Evolutionary conservation across 1,140 invertebrate genomes (phyloP).

Genomic region (Pogonomyrmex barbatus): DNA sequence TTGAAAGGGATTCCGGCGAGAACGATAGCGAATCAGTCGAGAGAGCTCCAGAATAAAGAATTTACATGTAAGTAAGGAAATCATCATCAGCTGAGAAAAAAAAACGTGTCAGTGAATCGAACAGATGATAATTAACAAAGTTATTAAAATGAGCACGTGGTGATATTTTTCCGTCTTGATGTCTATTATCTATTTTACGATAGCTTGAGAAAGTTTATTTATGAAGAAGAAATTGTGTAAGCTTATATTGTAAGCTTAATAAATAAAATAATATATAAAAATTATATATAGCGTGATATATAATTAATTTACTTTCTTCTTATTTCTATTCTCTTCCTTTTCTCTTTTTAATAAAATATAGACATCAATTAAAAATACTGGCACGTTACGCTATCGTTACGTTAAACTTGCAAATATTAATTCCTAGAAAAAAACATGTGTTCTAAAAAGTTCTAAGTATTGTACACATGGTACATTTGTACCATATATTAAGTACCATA

Average conservation of each 20-base stretch:
- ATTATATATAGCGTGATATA: neutral
- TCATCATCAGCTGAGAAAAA: neutral
- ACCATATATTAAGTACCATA: too few species aligned
- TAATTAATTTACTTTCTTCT: neutral
- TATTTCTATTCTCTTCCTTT: neutral
- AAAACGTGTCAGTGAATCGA: slow-evolving; percentile 31
- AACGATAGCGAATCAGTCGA: slow-evolving; percentile 43
- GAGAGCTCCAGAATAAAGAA: neutral
- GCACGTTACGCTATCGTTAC: neutral
- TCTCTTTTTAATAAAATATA: neutral
- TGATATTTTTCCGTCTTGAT: neutral
- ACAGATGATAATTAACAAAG: slow-evolving; percentile 9
- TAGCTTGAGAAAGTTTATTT: neutral
- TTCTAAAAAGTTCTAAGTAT: neutral
- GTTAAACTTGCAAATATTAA: neutral
- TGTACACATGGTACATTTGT: neutral
- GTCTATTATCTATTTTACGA: neutral
- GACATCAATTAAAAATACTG: slow-evolving; percentile 3
- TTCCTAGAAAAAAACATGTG: neutral
- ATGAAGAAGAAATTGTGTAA: neutral
- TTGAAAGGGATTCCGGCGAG: slow-evolving; percentile 61
- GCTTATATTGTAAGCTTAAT: neutral
- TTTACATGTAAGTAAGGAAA: slow-evolving; percentile 14
- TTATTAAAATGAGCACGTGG: neutral
- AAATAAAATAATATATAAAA: neutral